Evolutionary conservation across 2,888 invertebrate genomes (phyloP), one percentile per base, ranked within the genome.

Genomic region (Drosophila meridionalis): DNA sequence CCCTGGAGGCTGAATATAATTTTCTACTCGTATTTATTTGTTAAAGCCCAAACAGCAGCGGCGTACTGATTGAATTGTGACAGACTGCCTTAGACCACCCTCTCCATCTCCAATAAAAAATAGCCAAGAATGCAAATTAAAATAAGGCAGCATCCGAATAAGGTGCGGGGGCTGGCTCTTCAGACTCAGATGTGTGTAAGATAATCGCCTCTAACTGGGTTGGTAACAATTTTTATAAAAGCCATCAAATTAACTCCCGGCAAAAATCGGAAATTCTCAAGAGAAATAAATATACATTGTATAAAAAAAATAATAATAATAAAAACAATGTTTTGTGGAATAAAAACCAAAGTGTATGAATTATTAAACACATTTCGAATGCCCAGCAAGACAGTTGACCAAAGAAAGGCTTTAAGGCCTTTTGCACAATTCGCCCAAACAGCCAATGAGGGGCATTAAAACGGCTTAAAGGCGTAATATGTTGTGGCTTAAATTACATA

Each of bases 21-120:
- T 88, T 87, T 76, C 73, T 74, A 74, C 78, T 89, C 83, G 81
- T 80, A 79, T 85, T 88, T 89, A 85, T 89, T 85, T 87, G 89
- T 90, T 87, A 82, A 74, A 80, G 70, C 75, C 69, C 63, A 69
- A 60, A 69, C 70, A 74, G 69, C 69, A 78, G 69, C 60, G 74
- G 69, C 60, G 76, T 58, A 56, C 76, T 80, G 85, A 85, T 85
- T 85, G 85, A 85, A 85, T 85, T 89, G 90, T 85, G 85, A 85
- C 85, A 84, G 82, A 80, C 73, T 75, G 74, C 47, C 55, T 36
- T 47, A 20, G 47, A 36, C 34, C 40, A 47, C 30, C 43, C 55
- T 43, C 53, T 43, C 9, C 38, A 28, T 20, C 42, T 47, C 9
- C 5, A n/a, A 52, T 11, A 32, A 14, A 45, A 50, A 65, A 62